Percentiles rank a stretch among this genome's conserved stretches.
Conservation (phyloP, 2,113 vertebrate genomes). For the Apteryx owenii region DNA sequence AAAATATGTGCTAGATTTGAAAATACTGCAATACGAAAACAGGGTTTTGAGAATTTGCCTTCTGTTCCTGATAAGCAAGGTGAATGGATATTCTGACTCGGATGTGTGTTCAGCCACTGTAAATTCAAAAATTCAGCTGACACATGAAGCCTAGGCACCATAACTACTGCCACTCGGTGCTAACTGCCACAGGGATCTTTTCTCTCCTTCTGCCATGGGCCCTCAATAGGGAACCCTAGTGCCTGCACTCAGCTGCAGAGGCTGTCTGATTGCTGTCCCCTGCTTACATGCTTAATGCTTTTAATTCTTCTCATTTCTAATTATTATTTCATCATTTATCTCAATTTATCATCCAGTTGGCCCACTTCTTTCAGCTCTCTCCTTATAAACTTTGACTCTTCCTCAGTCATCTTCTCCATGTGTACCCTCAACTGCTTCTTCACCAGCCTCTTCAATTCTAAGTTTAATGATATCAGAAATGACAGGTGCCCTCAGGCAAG, state of each 20-base stretch:
- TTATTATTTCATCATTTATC: neutral
- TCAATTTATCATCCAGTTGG: neutral
- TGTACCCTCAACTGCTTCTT: neutral
- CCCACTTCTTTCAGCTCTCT: neutral
- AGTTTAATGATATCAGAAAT: neutral
- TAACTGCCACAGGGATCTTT: neutral
- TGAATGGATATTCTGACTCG: neutral
- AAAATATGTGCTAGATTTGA: neutral
- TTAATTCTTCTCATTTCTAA: neutral
- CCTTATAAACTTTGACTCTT: neutral
- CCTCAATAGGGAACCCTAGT: neutral
- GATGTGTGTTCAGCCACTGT: neutral
- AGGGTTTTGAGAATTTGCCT: neutral
- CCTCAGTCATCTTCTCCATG: neutral
- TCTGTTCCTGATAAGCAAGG: neutral
- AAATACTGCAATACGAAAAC: neutral
- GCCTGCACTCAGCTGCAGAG: neutral
- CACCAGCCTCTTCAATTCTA: neutral
- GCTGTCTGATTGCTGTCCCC: neutral
- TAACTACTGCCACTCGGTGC: neutral
- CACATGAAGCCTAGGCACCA: fast-evolving
- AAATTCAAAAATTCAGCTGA: neutral
- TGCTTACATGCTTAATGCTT: neutral
- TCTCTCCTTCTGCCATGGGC: neutral
- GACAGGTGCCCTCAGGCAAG: neutral